Evolutionary conservation across 2,113 vertebrate genomes (phyloP), one percentile per base, ranked within the genome.

Genomic region (Caracal caracal): DNA sequence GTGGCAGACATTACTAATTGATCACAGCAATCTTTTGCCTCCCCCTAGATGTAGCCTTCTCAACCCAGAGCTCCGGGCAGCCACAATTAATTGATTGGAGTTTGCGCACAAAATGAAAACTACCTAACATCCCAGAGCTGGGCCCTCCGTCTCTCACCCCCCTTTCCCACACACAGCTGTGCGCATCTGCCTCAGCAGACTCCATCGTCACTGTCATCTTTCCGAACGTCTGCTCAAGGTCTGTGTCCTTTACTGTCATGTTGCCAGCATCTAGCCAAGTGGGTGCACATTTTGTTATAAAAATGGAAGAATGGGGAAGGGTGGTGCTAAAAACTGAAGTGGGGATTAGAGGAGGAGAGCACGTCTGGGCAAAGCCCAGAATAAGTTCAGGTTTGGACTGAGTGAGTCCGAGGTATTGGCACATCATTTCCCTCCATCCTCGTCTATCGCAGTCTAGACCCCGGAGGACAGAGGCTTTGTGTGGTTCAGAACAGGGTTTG

Each of bases 1-100:
- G 5, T 51, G 73, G 75, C 51, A 87, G 93, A 49, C 68, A 92
- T 96, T 92, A 82, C 63, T 96, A 90, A 92, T 92, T 79, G 93
- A 96, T 86, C 88, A 97, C 28, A 83, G 47, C 43, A 3, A 15
- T 26, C 66, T 92, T 71, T 51, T 43, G 28, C 53, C 49, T 68
- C 35, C 16, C 80, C 56, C 65, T 71, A 59, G 28, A 78, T 68
- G 53, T 26, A 53, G 5, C 8, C 35, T 70, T 37, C 33, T 65
- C 33, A 30, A 59, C 10, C 13, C 87, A 73, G 66, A 89, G 47
- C 76, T 86, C 11, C 5, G 35, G 28, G 37, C 40, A 75, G 68
- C 19, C 65, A 71, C 51, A 13, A 43, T 37, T 79, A 89, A 68
- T 13, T 66, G 75, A 53, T 2, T 73, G 53, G 43, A 61, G 37